A percentile compares a stretch with the other conserved stretches of the same genome.
Evolutionary conservation across 2,888 invertebrate genomes (phyloP).

Genomic region (Morinoia aosen): DNA sequence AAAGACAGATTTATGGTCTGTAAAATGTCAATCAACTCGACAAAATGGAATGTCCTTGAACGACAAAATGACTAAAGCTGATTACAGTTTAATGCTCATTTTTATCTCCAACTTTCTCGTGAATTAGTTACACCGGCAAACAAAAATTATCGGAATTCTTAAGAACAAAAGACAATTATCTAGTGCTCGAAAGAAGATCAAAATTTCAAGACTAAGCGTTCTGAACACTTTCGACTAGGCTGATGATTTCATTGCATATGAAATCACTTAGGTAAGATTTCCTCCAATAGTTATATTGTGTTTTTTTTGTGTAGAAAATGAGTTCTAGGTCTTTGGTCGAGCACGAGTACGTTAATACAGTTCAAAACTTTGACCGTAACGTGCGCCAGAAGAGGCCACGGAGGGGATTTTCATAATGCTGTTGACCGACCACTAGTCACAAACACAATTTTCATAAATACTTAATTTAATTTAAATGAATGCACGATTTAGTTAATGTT

Average conservation of each 20-base stretch:
- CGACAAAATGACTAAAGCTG: neutral
- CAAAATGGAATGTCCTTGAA: neutral
- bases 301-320: neutral
- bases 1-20: neutral
- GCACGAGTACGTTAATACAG: neutral
- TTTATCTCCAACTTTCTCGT: neutral
- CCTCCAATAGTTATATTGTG: neutral
- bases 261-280: neutral
- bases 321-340: neutral
- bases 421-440: too few relatives aligned
- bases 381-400: too few relatives aligned
- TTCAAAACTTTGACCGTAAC: too few relatives aligned
- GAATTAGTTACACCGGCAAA: neutral
- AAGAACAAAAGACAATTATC: too few relatives aligned
- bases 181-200: neutral
- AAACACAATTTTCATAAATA: too few relatives aligned
- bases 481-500: too few relatives aligned
- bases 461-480: too few relatives aligned
- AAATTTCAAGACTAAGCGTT: neutral
- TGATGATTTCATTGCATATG: neutral
- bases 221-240: neutral
- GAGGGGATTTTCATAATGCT: too few relatives aligned
- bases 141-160: neutral
- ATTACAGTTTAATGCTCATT: neutral
- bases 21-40: conserved; percentile 3